Evolutionary conservation across 2,888 invertebrate genomes (phyloP).

Genomic region (Eupithecia tripunctaria): DNA sequence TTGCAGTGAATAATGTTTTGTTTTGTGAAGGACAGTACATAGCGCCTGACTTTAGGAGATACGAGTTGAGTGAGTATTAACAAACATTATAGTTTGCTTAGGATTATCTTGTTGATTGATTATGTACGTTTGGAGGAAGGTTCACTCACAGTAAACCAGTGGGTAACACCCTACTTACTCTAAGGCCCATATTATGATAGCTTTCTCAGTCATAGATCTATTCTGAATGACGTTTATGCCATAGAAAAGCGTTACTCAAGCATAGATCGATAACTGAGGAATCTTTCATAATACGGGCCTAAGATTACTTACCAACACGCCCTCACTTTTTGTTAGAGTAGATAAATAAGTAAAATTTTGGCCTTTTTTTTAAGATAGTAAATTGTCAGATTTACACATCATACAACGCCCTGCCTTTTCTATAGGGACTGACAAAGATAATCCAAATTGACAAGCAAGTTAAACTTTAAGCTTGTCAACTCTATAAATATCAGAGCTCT

Average conservation of each 20-base stretch:
- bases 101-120: slow-evolving; percentile 6
- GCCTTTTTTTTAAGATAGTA: neutral
- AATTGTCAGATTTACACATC: neutral
- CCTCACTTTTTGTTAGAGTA: neutral
- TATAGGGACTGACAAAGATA: too few relatives aligned
- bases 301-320: neutral
- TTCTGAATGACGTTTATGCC: too few relatives aligned
- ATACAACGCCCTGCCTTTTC: too few relatives aligned
- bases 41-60: slow-evolving; percentile 31
- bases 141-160: neutral
- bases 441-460: neutral
- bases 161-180: neutral
- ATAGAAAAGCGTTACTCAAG: too few relatives aligned
- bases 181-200: too few relatives aligned
- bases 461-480: neutral
- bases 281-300: too few relatives aligned
- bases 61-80: slow-evolving; percentile 44
- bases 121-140: neutral
- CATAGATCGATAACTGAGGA: too few relatives aligned
- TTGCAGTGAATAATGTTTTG: slow-evolving; percentile 44
- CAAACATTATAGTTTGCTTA: slow-evolving; percentile 2
- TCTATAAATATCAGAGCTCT: neutral
- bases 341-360: neutral
- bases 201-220: too few relatives aligned
- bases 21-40: slow-evolving; percentile 51